phyloP scores from a whole-genome alignment of 2,888 invertebrate species.

The Megastigmus dorsalis region DNA sequence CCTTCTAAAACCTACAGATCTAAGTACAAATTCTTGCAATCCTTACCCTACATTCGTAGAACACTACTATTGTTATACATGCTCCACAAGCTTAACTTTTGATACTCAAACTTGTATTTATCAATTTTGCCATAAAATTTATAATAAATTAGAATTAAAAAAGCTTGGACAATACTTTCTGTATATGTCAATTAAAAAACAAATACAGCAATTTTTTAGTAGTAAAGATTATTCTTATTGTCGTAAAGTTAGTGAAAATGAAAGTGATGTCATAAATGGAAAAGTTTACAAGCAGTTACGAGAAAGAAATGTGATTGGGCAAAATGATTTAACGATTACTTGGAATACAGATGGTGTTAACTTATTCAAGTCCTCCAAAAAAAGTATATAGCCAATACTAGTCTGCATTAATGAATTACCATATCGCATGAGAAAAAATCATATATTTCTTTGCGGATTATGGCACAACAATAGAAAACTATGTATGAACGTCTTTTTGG shows the following conservation, averaged over 20 bases:
- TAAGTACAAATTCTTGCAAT: slow-evolving; percentile 9
- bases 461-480: slow-evolving; percentile 9
- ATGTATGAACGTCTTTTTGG: slow-evolving; percentile 1
- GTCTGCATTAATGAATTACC: slow-evolving; percentile 31
- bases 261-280: slow-evolving; percentile 32
- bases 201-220: slow-evolving; percentile 14
- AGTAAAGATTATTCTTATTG: slow-evolving; percentile 6
- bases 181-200: slow-evolving; percentile 21
- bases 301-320: background rate
- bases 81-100: background rate
- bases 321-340: slow-evolving; percentile 15
- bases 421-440: slow-evolving; percentile 19
- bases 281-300: slow-evolving; percentile 8
- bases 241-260: background rate
- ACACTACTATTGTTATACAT: background rate
- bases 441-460: slow-evolving; percentile 25
- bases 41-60: background rate
- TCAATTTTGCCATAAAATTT: too few species aligned
- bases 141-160: background rate
- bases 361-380: background rate
- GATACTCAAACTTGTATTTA: background rate
- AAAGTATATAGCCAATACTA: slow-evolving; percentile 10
- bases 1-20: background rate
- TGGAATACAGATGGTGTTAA: slow-evolving; percentile 27
- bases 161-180: slow-evolving; percentile 5